Evolutionary conservation across 2,888 invertebrate species (phyloP).

Genomic region (Subacronicta megacephala): DNA sequence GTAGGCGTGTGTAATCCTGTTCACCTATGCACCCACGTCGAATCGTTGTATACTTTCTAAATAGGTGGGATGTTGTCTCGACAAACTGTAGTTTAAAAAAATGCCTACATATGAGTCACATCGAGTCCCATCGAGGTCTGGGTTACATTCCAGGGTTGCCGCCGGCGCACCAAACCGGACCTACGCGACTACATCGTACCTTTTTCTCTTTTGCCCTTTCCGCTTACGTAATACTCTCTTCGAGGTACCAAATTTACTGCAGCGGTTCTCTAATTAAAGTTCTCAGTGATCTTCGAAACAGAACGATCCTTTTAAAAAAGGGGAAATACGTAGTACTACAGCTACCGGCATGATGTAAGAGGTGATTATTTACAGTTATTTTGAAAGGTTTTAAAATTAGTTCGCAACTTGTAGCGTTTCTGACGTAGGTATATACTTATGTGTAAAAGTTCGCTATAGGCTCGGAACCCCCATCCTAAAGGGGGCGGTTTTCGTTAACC

Average conservation of each 20-base stretch:
- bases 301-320: constrained; percentile 5
- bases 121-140: constrained; percentile 81
- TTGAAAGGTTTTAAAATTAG: constrained; percentile 19
- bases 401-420: constrained; percentile 12
- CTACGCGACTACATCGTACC: constrained; percentile 58
- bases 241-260: constrained; percentile 41
- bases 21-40: constrained; percentile 81
- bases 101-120: constrained; percentile 80
- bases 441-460: constrained; percentile 39
- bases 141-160: constrained; percentile 85
- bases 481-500: constrained; percentile 72
- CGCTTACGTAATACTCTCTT: constrained; percentile 69
- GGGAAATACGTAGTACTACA: constrained; percentile 34
- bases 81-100: constrained; percentile 65
- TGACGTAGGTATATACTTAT: constrained; percentile 27
- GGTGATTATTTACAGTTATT: constrained; percentile 24
- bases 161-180: constrained; percentile 74
- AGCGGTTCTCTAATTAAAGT: constrained; percentile 22
- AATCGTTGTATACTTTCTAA: constrained; percentile 76
- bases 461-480: constrained; percentile 63
- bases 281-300: constrained; percentile 5
- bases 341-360: constrained; percentile 17
- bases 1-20: constrained; percentile 77
- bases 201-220: constrained; percentile 59
- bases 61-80: constrained; percentile 64